Conservation (phyloP, 1,140 invertebrate species). For the Bombus turneri region DNA sequence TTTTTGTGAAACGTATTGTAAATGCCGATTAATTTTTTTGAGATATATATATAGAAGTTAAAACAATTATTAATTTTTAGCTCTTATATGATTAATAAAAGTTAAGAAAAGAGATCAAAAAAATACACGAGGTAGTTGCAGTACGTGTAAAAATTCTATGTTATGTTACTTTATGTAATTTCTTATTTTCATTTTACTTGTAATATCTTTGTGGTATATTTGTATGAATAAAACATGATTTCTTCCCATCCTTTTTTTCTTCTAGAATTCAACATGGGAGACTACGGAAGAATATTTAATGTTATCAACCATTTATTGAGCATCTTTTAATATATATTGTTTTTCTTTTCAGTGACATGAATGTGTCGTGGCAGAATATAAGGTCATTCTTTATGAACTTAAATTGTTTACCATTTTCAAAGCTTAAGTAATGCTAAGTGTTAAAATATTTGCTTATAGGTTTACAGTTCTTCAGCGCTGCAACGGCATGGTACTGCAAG, state of each 20-base stretch:
- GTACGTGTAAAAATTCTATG: constrained; percentile 38
- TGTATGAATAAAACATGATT: constrained; percentile 59
- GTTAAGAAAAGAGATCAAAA: not conserved
- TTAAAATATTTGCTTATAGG: constrained; percentile 83
- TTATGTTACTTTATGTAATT: constrained; percentile 33
- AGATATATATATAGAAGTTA: not conserved
- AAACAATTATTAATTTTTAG: not conserved
- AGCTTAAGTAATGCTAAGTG: constrained; percentile 64
- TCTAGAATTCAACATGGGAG: constrained; percentile 54
- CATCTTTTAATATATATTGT: constrained; percentile 72
- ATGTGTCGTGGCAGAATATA: constrained; percentile 78
- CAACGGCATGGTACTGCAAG: constrained; percentile 94
- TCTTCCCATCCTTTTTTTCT: constrained; percentile 28
- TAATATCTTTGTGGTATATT: constrained; percentile 32
- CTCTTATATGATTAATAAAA: not conserved
- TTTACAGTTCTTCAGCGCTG: constrained; percentile 92
- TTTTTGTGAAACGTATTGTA: constrained; percentile 63
- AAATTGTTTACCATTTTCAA: constrained; percentile 67
- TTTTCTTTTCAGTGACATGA: constrained; percentile 79
- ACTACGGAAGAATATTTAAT: constrained; percentile 57
- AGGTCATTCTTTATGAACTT: constrained; percentile 79
- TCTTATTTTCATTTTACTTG: constrained; percentile 41
- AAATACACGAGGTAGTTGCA: constrained; percentile 32
- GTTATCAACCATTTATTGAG: constrained; percentile 52
- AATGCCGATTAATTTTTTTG: constrained; percentile 8